Conservation (phyloP, 2,113 vertebrate species). For the Tauraco erythrolophus region DNA sequence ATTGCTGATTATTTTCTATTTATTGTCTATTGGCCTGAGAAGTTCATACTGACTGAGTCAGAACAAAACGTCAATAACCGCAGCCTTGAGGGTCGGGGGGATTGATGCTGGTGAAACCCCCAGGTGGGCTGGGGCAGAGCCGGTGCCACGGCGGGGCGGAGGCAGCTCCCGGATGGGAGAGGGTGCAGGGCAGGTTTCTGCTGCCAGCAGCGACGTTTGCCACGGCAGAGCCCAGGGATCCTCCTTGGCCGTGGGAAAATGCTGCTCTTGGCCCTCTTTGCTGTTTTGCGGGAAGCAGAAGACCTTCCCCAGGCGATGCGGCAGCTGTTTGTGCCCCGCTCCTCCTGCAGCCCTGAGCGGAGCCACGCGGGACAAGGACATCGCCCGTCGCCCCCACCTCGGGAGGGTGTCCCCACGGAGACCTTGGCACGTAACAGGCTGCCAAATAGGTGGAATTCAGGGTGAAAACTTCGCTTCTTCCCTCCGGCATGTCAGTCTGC, state of each 20-base stretch:
- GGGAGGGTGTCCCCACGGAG: background rate
- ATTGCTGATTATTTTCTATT: constrained; percentile 41
- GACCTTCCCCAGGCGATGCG: background rate
- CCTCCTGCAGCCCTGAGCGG: accelerated
- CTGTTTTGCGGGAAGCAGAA: background rate
- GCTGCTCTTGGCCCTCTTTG: background rate
- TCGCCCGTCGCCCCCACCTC: accelerated
- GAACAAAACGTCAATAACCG: constrained; percentile 39
- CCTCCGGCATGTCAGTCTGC: background rate
- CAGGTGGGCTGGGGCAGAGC: background rate
- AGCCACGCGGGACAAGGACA: accelerated
- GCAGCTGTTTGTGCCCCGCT: background rate
- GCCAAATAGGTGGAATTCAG: background rate
- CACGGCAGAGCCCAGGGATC: accelerated
- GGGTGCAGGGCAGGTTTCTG: background rate
- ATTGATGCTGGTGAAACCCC: background rate
- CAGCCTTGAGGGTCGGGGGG: constrained; percentile 31
- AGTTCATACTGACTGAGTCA: constrained; percentile 43
- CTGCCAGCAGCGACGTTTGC: accelerated
- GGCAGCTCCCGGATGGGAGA: background rate
- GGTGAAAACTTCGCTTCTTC: background rate
- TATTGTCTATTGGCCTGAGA: constrained; percentile 43
- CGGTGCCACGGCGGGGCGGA: accelerated
- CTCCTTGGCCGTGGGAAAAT: accelerated
- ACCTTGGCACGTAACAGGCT: accelerated